Base-by-base conservation (phyloP, 2,888 invertebrate genomes). In the Drosophila aldrichi region DNA sequence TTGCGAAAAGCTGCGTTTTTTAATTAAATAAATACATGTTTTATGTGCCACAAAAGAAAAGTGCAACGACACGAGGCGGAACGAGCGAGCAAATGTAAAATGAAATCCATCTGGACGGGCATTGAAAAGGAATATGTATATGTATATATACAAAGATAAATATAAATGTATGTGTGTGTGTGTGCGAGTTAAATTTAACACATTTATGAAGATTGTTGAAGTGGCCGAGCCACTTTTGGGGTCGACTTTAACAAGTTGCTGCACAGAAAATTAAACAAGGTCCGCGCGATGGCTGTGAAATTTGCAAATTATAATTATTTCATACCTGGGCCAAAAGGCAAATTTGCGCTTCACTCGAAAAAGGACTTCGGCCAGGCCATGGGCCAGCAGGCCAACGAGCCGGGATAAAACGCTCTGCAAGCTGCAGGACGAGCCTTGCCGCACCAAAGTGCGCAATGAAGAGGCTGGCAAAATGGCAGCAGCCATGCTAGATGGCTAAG, bases 231-330 rank as follows among this genome's bases (percentile, higher is more conserved):
- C 79, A 64, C 75, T 74, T 74, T 67, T 56, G 29, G 51, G 54
- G 69, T 56, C 68, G 65, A 79, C 81, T 82, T 81, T 71, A 78
- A 73, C 76, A 84, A 81, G 64, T 81, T 84, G 82, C 68, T 72
- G 74, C 85, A 82, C 85, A 82, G 82, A 82, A 82, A 84, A 84
- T 82, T 82, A 82, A 82, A 79, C 85, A 82, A 59, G 52, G 79
- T 72, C 60, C 74, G 74, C 74, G 76, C 59, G 25, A 38, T 57
- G 60, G 70, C 63, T 34, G 57, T 57, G 70, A 72, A 76, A 73
- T 79, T 77, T 72, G 72, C 81, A 83, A 86, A 83, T 86, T 83
- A 81, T 83, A 83, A 83, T 83, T 83, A 83, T 82, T 82, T 82
- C 76, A 82, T 83, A 79, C 78, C 87, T 77, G 81, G 74, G 65